A percentile compares a stretch with the other conserved stretches of the same genome.
Conservation (phyloP, 2,888 invertebrate genomes). For the Drosophila aldrichi region DNA sequence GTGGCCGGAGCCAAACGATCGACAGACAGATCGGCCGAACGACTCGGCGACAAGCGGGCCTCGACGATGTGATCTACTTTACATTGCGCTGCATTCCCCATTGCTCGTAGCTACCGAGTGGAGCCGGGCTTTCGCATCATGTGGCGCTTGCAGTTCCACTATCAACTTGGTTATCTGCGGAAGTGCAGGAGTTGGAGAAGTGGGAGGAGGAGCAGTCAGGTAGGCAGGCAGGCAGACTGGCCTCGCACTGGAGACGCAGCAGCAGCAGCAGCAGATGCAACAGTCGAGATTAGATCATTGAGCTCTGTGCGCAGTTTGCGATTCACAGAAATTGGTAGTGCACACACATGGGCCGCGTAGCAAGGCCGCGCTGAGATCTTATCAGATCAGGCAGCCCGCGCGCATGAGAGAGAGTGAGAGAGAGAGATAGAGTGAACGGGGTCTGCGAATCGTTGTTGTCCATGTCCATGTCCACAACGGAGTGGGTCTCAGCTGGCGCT, state of each 20-base stretch:
- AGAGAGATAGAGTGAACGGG: background rate
- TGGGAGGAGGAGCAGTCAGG: conserved; percentile 1
- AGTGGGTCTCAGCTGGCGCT: conserved; percentile 60
- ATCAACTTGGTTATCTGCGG: conserved; percentile 72
- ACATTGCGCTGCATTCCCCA: conserved; percentile 62
- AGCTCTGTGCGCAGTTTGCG: conserved; percentile 54
- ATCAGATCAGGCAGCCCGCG: conserved; percentile 28
- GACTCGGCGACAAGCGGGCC: conserved; percentile 31
- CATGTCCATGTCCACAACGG: conserved; percentile 13
- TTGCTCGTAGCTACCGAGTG: conserved; percentile 39
- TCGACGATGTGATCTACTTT: conserved; percentile 75
- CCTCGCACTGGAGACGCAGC: conserved; percentile 35
- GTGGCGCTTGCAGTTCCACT: conserved; percentile 76
- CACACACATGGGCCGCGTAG: conserved; percentile 71
- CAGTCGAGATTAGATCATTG: conserved; percentile 72
- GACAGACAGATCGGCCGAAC: conserved; percentile 22
- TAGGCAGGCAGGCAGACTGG: conserved; percentile 11
- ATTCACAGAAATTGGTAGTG: conserved; percentile 77
- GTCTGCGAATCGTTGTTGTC: conserved; percentile 14
- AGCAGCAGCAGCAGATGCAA: conserved; percentile 75
- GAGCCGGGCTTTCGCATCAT: conserved; percentile 43
- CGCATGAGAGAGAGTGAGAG: background rate
- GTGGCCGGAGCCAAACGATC: conserved; percentile 11
- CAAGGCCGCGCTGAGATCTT: conserved; percentile 55
- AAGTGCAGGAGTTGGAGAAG: conserved; percentile 27